phyloP scores from a whole-genome alignment of 2,888 invertebrate genomes.

The Nymphalis c-album region DNA sequence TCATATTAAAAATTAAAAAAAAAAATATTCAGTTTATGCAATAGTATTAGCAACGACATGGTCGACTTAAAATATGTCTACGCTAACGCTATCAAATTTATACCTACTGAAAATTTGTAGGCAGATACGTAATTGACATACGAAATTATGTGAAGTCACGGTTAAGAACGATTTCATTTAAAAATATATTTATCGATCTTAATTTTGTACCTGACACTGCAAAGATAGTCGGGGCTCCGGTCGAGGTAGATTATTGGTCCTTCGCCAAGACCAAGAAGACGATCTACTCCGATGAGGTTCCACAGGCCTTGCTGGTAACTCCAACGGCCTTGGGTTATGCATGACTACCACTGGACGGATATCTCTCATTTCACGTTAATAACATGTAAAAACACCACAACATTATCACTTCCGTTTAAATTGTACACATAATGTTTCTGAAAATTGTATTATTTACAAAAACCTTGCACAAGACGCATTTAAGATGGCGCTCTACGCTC shows the following conservation, averaged over 20 bases:
- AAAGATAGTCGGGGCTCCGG: slow-evolving; percentile 69
- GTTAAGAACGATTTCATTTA: neutral
- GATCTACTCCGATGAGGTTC: slow-evolving; percentile 62
- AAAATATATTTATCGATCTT: neutral
- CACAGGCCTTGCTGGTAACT: slow-evolving; percentile 46
- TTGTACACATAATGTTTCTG: neutral
- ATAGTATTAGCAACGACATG: neutral
- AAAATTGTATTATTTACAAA: slow-evolving; percentile 32
- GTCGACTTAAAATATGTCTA: neutral
- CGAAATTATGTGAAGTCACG: neutral
- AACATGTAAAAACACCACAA: slow-evolving; percentile 47
- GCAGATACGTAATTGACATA: slow-evolving; percentile 6
- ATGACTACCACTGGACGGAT: slow-evolving; percentile 57
- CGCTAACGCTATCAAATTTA: slow-evolving; percentile 8
- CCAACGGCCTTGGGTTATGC: slow-evolving; percentile 61
- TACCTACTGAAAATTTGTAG: neutral
- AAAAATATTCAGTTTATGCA: neutral
- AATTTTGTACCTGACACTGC: slow-evolving; percentile 60
- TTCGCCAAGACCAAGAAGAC: slow-evolving; percentile 65
- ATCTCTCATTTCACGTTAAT: slow-evolving; percentile 62
- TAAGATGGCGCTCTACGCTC: slow-evolving; percentile 56
- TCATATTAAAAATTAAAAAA: too few species aligned
- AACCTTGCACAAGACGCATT: slow-evolving; percentile 42
- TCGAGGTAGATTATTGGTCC: slow-evolving; percentile 55
- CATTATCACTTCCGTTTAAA: slow-evolving; percentile 57